Percentiles rank a stretch among this genome's conserved stretches.
Conservation (phyloP, 2,888 invertebrate species). For the Lutraria lutraria region DNA sequence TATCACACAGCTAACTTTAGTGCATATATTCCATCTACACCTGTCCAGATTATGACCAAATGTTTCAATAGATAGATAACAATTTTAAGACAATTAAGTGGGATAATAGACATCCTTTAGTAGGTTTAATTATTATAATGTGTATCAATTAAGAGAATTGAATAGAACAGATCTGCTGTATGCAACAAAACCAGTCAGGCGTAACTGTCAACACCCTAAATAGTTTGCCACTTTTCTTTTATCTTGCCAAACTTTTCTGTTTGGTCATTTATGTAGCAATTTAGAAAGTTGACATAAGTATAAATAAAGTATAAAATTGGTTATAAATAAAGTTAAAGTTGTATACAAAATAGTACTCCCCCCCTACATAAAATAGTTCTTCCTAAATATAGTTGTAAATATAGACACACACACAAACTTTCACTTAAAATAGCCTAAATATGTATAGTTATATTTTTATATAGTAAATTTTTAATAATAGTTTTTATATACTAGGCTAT, state of each 20-base stretch:
- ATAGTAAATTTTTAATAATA: too few species aligned
- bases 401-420: too few species aligned
- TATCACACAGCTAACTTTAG: background rate
- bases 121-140: background rate
- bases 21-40: background rate
- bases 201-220: background rate
- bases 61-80: background rate
- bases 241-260: background rate
- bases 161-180: background rate
- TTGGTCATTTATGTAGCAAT: background rate
- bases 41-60: constrained; percentile 8
- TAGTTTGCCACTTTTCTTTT: background rate
- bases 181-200: background rate
- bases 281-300: background rate
- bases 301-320: too few species aligned
- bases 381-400: too few species aligned
- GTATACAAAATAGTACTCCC: too few species aligned
- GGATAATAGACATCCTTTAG: background rate
- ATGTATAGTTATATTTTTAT: too few species aligned
- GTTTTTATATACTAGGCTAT: too few species aligned
- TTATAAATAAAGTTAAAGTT: too few species aligned
- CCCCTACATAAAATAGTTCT: too few species aligned
- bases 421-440: too few species aligned
- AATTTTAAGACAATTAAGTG: background rate
- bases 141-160: background rate